Base-by-base conservation (phyloP, 2,888 invertebrate species). In the Phyto melanocephala region DNA sequence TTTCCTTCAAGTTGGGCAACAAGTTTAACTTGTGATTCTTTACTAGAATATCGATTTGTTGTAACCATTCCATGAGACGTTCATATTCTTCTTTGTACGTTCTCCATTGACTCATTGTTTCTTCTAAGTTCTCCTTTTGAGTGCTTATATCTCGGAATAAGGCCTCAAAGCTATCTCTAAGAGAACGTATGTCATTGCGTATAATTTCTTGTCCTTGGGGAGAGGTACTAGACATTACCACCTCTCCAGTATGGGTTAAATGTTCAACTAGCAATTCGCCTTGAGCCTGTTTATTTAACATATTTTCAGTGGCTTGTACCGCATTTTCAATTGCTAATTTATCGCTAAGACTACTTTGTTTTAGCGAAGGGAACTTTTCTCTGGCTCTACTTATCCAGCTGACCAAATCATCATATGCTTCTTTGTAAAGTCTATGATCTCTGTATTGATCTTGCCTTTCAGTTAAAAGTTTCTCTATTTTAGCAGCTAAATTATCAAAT, bases 71-170 rank as follows among this genome's bases (percentile, higher is more conserved):
- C 65, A 96, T 96, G 15, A 98, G 92, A 80, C 96, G 93, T 89
- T 98, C 97, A 88, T 96, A 97, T 90, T 98, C 97, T 88, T 97
- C 97, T 90, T 97, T 97, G 91, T 96, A 98, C 81, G 97, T 96
- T 72, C 96, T 93, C 96, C 97, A 96, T 87, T 97, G 96, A 68
- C 93, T 93, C 79, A 97, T 94, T 2, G 95, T 96, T 2, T 94
- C 93, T 91, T 97, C 97, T 20, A 98, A 90, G 88, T 96, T 95
- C 85, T 94, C 95, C 88, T 97, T 96, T 89, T 97, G 96, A 86
- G 95, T 94, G 87, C 95, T 94, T 40, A 98, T 95, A 88, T 97
- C 97, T 90, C 95, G 95, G 90, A 97, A 97, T 6, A 98, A 92
- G 84, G 94, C 93, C 87, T 96, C 95, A 86, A 97, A 97, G 86